Evolutionary conservation across 2,113 vertebrate genomes (phyloP), one percentile per base, ranked within the genome.

Genomic region (Onychostruthus taczanowskii): DNA sequence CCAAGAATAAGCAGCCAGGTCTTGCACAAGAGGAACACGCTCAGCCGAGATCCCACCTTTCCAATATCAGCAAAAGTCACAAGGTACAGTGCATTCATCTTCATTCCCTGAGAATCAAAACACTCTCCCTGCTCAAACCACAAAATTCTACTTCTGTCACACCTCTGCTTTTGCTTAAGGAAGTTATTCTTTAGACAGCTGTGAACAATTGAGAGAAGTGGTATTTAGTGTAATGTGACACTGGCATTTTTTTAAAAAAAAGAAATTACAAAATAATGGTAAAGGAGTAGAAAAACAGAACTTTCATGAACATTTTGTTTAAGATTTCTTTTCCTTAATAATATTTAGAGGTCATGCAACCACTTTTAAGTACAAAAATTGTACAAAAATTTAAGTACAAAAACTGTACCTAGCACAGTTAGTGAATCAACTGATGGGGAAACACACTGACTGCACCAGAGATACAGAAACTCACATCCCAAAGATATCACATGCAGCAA

Each of bases 181-280:
- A 80, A 47, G 26, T 59, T 58, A 63, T 55, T 90, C 78, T 95
- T 95, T 81, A 70, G 67, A 86, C 85, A 97, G 88, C 92, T 95
- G 90, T 77, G 70, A 96, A 74, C 53, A 93, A 93, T 76, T 93
- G 47, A 85, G 77, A 84, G 74, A 90, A 90, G 52, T 46, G 16
- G 58, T 70, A 79, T 84, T 91, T 64, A 68, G 19, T 1, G 6
- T 89, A 94, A 96, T 56, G 22, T 41, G 52, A 96, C 31, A 27
- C 59, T 23, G n/a, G 41, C 4, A 16, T 41, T 49, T 59, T 39
- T 88, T 59, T 70, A 2, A 19, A 30, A 35, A 28, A 49, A 94
- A 84, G 30, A 58, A 21, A 3, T 70, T 23, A 43, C 30, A 80
- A 94, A 91, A 83, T 46, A 74, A 52, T 4, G 7, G 39, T 63